Percentiles rank a stretch among this genome's conserved stretches.
These are phyloP conservation scores for Apodemus sylvaticus DNA, from an alignment of 2,113 vertebrate species.

Conservation along the genomic window DNA sequence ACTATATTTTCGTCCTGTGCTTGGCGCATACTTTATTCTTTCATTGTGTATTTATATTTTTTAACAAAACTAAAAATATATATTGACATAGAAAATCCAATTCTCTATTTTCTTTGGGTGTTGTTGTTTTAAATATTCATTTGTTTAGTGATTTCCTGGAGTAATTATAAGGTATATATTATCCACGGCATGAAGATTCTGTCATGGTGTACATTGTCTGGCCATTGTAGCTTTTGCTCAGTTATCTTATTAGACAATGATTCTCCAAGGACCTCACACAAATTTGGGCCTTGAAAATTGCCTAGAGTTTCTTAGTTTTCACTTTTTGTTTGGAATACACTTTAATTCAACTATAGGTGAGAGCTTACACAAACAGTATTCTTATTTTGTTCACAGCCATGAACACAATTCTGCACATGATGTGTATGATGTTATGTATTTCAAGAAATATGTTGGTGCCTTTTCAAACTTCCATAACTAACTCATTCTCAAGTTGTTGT, in stretches of 20 bases:
- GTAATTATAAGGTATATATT: neutral
- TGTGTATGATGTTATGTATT: neutral
- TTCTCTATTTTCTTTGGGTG: too few relatives aligned
- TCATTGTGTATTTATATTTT: neutral
- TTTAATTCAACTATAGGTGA: neutral
- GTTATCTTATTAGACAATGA: neutral
- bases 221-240: neutral
- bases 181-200: neutral
- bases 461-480: neutral
- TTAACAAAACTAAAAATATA: neutral
- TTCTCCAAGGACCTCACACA: neutral
- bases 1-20: neutral
- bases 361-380: neutral
- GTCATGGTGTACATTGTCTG: too few relatives aligned
- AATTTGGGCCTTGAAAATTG: neutral
- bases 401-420: neutral
- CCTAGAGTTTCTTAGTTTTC: neutral
- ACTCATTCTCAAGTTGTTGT: neutral
- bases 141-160: neutral
- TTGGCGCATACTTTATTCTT: neutral
- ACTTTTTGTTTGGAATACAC: neutral
- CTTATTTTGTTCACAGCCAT: neutral
- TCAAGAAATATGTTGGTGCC: neutral
- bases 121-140: neutral
- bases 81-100: neutral